Evolutionary conservation across 2,888 invertebrate genomes (phyloP).

Genomic region (Anoplius nigerrimus): DNA sequence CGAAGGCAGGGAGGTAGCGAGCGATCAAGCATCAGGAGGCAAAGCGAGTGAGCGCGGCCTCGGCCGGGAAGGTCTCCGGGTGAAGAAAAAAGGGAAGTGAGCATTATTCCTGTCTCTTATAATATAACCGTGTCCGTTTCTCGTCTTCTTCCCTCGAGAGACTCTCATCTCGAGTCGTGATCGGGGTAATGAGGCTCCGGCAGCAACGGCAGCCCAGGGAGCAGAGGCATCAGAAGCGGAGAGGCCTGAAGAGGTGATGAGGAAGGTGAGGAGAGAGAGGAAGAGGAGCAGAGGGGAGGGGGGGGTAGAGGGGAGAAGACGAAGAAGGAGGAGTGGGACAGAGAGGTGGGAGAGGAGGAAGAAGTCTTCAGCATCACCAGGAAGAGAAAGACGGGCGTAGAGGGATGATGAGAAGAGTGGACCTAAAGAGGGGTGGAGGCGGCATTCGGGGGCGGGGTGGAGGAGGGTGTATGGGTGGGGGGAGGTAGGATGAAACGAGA

Average conservation of each 20-base stretch:
- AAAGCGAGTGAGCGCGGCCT: constrained; percentile 42
- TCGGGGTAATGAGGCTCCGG: constrained; percentile 73
- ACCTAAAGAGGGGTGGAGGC: constrained; percentile 19
- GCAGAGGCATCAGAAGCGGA: constrained; percentile 42
- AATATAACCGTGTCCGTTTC: constrained; percentile 72
- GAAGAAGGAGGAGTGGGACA: constrained; percentile 28
- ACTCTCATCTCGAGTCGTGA: constrained; percentile 73
- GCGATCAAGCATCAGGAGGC: no score
- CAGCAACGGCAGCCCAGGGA: constrained; percentile 47
- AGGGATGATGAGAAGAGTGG: constrained; percentile 39
- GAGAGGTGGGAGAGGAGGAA: no score
- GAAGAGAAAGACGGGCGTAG: constrained; percentile 1
- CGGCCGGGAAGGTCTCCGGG: constrained; percentile 48
- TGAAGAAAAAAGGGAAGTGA: constrained; percentile 63
- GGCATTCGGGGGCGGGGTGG: constrained; percentile 23
- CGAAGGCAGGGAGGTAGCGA: no score
- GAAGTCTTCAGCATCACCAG: no score
- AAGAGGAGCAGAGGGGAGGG: constrained; percentile 37
- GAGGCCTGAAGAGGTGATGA: constrained; percentile 37
- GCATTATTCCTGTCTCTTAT: constrained; percentile 71
- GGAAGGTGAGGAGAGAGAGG: constrained; percentile 25
- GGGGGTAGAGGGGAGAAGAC: constrained; percentile 22
- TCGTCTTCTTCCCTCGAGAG: constrained; percentile 59
- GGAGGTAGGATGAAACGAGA: constrained; percentile 46
- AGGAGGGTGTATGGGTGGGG: constrained; percentile 39